These are phyloP conservation scores for Philereme transversata DNA, from an alignment of 2,888 invertebrate species.

Conservation along the genomic window DNA sequence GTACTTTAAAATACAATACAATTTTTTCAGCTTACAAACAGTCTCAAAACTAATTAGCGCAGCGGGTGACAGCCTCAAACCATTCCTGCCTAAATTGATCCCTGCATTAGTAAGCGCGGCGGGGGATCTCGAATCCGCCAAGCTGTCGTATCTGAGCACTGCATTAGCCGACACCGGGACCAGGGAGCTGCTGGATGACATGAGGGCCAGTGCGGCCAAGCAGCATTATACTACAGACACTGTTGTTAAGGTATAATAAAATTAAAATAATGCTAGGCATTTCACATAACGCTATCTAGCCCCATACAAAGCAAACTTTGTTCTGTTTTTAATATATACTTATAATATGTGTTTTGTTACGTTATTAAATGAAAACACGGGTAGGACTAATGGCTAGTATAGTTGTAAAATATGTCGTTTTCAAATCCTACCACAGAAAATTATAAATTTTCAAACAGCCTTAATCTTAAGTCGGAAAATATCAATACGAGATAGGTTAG, in stretches of 20 bases:
- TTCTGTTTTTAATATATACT: too few relatives aligned
- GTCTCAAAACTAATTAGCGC: slow-evolving; percentile 93
- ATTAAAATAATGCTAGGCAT: too few relatives aligned
- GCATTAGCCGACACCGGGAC: slow-evolving; percentile 87
- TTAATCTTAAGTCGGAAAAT: too few relatives aligned
- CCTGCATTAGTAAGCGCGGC: slow-evolving; percentile 94
- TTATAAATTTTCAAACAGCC: too few relatives aligned
- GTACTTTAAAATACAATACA: too few relatives aligned
- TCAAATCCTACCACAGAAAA: too few relatives aligned
- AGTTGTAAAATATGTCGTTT: too few relatives aligned
- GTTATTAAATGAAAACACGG: too few relatives aligned
- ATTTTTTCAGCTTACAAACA: slow-evolving; percentile 87
- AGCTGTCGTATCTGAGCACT: slow-evolving; percentile 91
- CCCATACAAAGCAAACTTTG: too few relatives aligned
- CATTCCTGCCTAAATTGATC: slow-evolving; percentile 91
- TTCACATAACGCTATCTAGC: not conserved
- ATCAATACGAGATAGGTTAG: too few relatives aligned
- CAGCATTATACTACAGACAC: slow-evolving; percentile 95
- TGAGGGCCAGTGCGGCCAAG: slow-evolving; percentile 91
- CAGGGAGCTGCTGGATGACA: slow-evolving; percentile 90
- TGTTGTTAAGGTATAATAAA: slow-evolving; percentile 85
- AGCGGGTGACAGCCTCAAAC: slow-evolving; percentile 90
- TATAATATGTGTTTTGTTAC: too few relatives aligned
- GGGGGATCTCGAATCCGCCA: slow-evolving; percentile 92
- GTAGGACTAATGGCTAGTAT: too few relatives aligned